These are phyloP conservation scores for Candoia aspera DNA, from an alignment of 2,113 vertebrate species.

Conservation along the genomic window DNA sequence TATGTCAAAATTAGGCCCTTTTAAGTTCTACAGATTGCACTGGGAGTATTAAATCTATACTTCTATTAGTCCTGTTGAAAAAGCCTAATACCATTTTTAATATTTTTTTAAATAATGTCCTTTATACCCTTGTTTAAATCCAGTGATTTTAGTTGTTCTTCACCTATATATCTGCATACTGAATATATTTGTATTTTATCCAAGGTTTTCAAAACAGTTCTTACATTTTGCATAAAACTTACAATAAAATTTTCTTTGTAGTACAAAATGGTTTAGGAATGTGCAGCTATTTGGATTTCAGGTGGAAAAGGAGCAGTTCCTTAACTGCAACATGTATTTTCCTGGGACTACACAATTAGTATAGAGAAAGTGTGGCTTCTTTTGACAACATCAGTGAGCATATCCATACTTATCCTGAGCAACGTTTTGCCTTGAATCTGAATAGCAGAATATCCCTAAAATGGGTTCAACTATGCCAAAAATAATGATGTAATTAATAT, in stretches of 20 bases:
- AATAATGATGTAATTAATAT: background rate
- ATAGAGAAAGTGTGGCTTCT: background rate
- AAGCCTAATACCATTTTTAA: background rate
- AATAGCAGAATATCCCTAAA: background rate
- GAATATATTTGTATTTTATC: background rate
- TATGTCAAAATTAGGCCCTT: background rate
- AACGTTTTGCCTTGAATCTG: background rate
- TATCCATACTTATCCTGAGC: background rate
- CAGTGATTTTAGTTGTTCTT: background rate
- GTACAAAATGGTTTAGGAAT: background rate
- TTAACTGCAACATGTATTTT: background rate
- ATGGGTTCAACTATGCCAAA: background rate
- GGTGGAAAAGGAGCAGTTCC: background rate
- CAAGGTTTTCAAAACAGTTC: constrained; percentile 17
- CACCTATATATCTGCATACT: background rate
- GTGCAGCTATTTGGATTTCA: background rate
- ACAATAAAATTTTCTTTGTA: background rate
- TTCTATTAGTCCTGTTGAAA: background rate
- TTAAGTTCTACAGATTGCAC: background rate
- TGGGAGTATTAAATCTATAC: background rate
- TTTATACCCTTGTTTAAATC: background rate
- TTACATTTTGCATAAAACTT: constrained; percentile 34
- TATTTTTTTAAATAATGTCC: background rate
- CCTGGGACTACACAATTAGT: background rate
- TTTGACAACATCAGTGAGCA: background rate